phyloP scores from a whole-genome alignment of 2,113 vertebrate genomes.

The Atlantisia rogersi region DNA sequence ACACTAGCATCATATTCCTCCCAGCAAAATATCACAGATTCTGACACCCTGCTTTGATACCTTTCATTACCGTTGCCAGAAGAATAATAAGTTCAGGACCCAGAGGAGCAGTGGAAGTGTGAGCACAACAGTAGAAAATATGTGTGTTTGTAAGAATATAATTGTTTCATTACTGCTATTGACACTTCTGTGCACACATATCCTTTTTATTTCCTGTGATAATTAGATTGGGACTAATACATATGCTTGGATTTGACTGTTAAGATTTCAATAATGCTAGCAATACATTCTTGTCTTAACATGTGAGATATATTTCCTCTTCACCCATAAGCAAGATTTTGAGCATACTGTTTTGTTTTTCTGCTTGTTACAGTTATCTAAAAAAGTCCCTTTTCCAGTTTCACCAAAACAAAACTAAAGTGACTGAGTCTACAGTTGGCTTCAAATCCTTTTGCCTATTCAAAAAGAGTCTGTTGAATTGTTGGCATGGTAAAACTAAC shows the following conservation, averaged over 20 bases:
- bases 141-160: not conserved
- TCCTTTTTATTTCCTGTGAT: not conserved
- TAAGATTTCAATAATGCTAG: not conserved
- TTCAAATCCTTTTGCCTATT: not conserved
- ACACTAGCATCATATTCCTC: not conserved
- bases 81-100: not conserved
- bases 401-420: not conserved
- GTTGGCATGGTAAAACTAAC: not conserved
- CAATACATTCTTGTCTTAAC: not conserved
- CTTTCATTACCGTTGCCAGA: not conserved
- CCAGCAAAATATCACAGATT: not conserved
- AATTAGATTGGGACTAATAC: not conserved
- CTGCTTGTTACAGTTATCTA: fast-evolving
- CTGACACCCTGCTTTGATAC: not conserved
- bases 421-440: not conserved
- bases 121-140: not conserved
- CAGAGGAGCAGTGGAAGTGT: not conserved
- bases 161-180: not conserved
- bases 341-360: not conserved
- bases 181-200: not conserved
- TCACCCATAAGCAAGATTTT: not conserved
- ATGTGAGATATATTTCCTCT: not conserved
- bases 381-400: not conserved
- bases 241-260: not conserved
- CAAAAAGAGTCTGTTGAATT: not conserved